Evolutionary conservation across 2,888 invertebrate species (phyloP).

Genomic region (Uropetala carovei): DNA sequence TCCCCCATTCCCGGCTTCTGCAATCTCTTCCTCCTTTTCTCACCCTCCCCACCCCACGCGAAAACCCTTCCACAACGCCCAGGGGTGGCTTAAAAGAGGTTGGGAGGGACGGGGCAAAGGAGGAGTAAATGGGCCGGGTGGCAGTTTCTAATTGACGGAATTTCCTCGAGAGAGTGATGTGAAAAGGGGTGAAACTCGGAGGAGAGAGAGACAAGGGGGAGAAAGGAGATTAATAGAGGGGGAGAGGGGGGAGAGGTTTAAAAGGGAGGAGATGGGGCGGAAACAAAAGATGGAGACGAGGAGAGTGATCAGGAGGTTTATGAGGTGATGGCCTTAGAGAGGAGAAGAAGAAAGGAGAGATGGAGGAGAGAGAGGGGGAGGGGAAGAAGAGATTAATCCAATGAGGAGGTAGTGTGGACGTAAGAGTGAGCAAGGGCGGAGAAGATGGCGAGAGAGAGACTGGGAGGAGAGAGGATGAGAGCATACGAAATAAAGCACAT

Average conservation of each 20-base stretch:
- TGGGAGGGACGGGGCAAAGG: background rate
- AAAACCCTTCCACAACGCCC: conserved; percentile 35
- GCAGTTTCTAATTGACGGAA: conserved; percentile 40
- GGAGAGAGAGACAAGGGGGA: background rate
- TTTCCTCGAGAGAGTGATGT: background rate
- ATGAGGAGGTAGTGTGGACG: background rate
- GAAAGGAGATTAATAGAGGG: background rate
- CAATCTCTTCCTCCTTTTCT: no score
- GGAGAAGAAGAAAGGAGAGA: no score
- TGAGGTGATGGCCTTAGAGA: background rate
- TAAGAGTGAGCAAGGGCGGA: no score
- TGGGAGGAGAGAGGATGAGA: no score
- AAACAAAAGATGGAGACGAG: background rate
- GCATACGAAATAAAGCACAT: no score
- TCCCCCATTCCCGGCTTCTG: background rate
- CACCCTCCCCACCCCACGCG: no score
- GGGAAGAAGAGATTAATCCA: background rate
- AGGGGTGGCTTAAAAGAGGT: background rate
- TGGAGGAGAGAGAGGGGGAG: no score
- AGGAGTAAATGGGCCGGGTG: conserved; percentile 14
- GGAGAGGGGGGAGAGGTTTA: background rate
- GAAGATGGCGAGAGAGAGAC: no score
- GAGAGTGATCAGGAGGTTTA: background rate
- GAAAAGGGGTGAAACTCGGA: background rate
- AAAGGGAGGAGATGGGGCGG: background rate